phyloP scores from a whole-genome alignment of 2,113 vertebrate species.

The Psilopsiagon aurifrons region DNA sequence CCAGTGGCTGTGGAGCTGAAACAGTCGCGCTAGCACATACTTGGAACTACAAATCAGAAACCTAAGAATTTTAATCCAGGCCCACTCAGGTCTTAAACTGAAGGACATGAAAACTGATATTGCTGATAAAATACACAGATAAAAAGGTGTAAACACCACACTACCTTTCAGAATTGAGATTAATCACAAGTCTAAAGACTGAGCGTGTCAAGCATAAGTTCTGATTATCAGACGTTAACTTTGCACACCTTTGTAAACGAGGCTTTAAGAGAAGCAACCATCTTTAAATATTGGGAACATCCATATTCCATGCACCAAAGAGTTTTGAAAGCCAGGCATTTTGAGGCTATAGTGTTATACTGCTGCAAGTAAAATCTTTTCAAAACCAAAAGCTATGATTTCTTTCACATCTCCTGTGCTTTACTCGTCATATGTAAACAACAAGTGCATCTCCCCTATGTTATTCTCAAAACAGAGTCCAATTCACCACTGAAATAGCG shows the following conservation, averaged over 20 bases:
- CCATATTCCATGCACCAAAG: background rate
- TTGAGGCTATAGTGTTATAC: background rate
- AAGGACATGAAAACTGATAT: background rate
- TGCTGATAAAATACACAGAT: background rate
- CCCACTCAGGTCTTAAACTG: background rate
- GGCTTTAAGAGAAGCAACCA: background rate
- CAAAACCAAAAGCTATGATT: background rate
- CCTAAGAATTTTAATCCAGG: background rate
- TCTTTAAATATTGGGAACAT: background rate
- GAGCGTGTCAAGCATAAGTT: background rate
- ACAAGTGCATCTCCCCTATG: background rate
- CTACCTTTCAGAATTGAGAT: background rate
- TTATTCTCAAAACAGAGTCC: background rate
- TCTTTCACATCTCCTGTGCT: background rate
- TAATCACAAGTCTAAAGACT: background rate
- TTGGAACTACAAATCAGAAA: background rate
- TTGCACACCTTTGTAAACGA: background rate
- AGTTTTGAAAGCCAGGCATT: background rate
- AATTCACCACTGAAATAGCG: background rate
- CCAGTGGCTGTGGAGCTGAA: background rate
- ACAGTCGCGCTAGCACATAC: background rate
- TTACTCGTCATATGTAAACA: background rate
- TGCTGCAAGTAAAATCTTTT: background rate
- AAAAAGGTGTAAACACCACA: background rate
- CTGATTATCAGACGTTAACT: background rate